These are phyloP conservation scores for Nemotelus pantherinus DNA, from an alignment of 2,888 invertebrate species.

Conservation along the genomic window DNA sequence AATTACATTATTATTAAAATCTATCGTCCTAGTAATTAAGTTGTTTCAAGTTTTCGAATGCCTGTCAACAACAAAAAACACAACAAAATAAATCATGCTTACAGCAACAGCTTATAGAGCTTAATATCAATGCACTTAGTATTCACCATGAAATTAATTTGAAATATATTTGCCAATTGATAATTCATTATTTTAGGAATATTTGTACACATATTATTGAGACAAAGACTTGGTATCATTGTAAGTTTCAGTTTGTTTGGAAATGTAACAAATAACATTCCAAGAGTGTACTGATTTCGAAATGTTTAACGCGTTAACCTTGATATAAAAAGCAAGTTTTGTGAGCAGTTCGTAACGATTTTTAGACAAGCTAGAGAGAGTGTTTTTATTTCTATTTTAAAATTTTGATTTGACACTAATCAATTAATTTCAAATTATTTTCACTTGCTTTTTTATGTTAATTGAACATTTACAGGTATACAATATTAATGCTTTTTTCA, in stretches of 20 bases:
- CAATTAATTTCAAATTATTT: conserved; percentile 12
- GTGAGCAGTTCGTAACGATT: background rate
- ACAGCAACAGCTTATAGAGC: conserved; percentile 42
- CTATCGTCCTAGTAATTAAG: no score
- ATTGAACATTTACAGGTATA: conserved; percentile 52
- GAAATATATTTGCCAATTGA: background rate
- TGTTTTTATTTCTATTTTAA: background rate
- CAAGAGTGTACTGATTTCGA: background rate
- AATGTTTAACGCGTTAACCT: background rate
- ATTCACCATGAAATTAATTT: background rate
- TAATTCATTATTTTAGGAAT: conserved; percentile 58
- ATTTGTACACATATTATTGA: conserved; percentile 57
- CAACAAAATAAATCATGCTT: background rate
- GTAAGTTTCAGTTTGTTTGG: background rate
- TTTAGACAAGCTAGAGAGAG: conserved; percentile 4
- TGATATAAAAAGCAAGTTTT: no score
- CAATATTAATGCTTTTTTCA: conserved; percentile 47
- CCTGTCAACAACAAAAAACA: no score
- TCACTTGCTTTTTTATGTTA: conserved; percentile 58
- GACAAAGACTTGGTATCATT: background rate
- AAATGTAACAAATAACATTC: background rate
- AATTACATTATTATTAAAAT: no score
- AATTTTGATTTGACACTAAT: background rate
- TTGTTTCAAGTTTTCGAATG: no score
- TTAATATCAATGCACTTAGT: conserved; percentile 27